Evolutionary conservation across 2,113 vertebrate species (phyloP).

Genomic region (Calidris pugnax): DNA sequence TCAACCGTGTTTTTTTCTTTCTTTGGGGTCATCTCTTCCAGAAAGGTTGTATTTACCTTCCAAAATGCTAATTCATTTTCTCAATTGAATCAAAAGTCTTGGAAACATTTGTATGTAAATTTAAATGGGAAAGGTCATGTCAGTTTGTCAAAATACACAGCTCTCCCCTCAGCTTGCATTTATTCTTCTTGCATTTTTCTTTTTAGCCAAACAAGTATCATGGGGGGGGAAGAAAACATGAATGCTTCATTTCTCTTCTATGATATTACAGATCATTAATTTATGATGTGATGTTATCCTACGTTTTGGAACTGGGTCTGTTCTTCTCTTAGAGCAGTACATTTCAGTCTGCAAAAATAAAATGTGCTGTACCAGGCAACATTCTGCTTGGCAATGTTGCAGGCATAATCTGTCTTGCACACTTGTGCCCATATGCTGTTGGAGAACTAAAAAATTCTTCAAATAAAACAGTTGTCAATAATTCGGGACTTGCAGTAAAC

Average conservation of each 20-base stretch:
- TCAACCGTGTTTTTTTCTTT: neutral
- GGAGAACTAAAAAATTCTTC: neutral
- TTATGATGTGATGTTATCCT: neutral
- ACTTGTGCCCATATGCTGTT: neutral
- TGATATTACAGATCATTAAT: neutral
- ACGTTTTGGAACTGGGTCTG: neutral
- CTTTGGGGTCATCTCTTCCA: neutral
- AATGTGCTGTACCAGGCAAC: neutral
- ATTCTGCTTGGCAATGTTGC: neutral
- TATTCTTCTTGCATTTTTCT: neutral
- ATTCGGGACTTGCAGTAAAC: neutral
- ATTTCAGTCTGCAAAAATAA: neutral
- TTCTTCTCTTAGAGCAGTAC: neutral
- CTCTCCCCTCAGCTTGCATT: neutral
- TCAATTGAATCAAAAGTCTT: neutral
- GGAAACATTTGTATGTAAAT: neutral
- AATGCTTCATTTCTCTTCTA: no score
- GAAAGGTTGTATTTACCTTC: neutral
- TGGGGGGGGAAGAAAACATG: no score
- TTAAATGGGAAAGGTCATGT: conserved; percentile 22
- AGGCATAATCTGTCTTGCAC: neutral
- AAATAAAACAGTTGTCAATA: neutral
- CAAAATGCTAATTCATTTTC: conserved; percentile 1
- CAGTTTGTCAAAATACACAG: neutral
- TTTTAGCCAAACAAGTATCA: neutral